Conservation (phyloP, 2,888 invertebrate genomes). For the Drosophila histrio region DNA sequence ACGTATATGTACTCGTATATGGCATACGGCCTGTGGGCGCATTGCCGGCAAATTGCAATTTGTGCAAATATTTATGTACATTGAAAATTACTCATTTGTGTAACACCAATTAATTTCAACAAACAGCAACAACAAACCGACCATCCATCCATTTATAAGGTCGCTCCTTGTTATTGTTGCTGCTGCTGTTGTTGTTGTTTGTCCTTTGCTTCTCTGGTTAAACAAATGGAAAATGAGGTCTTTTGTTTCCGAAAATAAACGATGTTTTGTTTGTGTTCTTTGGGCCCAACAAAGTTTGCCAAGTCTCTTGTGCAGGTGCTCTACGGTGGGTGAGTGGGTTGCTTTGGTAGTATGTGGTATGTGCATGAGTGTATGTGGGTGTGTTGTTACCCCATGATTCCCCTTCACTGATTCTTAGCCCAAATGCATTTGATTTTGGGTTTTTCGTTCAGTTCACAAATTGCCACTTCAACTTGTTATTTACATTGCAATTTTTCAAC, state of each 20-base stretch:
- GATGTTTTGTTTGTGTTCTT: constrained; percentile 70
- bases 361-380: not conserved
- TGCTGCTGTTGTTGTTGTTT: constrained; percentile 24
- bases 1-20: not conserved
- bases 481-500: constrained; percentile 74
- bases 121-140: constrained; percentile 62
- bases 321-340: not conserved
- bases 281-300: constrained; percentile 30
- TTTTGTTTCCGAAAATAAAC: constrained; percentile 79
- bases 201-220: constrained; percentile 52
- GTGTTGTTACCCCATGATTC: not conserved
- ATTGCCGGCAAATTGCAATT: constrained; percentile 76
- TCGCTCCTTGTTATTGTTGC: constrained; percentile 34
- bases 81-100: constrained; percentile 81
- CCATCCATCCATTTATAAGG: constrained; percentile 62
- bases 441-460: constrained; percentile 42
- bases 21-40: constrained; percentile 28
- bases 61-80: constrained; percentile 82
- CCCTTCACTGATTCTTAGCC: constrained; percentile 40
- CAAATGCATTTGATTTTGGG: constrained; percentile 61
- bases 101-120: constrained; percentile 81
- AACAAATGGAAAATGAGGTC: constrained; percentile 78
- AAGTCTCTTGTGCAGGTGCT: constrained; percentile 54
- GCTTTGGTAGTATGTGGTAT: not conserved
- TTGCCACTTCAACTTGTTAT: constrained; percentile 59